Conservation (phyloP, 2,888 invertebrate genomes). For the Electrophaes corylata region DNA sequence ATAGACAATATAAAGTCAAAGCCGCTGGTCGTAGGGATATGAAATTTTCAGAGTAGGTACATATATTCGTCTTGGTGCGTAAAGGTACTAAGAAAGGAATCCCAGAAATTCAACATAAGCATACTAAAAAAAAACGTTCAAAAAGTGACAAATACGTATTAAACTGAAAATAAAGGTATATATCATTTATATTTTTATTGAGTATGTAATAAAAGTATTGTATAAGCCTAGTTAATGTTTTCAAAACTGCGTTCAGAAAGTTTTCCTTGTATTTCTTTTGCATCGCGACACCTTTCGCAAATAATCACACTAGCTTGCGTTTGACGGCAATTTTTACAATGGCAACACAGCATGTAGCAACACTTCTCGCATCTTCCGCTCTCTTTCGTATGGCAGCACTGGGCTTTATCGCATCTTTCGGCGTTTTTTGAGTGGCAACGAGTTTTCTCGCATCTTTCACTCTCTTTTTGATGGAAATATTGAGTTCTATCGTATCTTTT, state of each 20-base stretch:
- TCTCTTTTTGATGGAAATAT: conserved; percentile 43
- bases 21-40: too few relatives aligned
- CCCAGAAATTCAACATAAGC: too few relatives aligned
- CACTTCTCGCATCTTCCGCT: conserved; percentile 51
- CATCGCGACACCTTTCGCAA: conserved; percentile 50
- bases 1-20: too few relatives aligned
- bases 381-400: conserved; percentile 45
- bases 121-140: not conserved
- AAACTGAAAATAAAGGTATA: conserved; percentile 2
- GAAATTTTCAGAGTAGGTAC: too few relatives aligned
- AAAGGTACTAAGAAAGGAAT: too few relatives aligned
- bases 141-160: not conserved
- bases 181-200: too few relatives aligned
- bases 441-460: not conserved
- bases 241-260: conserved; percentile 24
- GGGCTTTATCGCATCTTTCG: conserved; percentile 43
- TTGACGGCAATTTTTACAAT: conserved; percentile 46
- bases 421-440: conserved; percentile 43
- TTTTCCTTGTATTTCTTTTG: conserved; percentile 33
- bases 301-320: conserved; percentile 38
- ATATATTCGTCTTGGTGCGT: too few relatives aligned
- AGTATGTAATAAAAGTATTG: too few relatives aligned
- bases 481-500: conserved; percentile 37
- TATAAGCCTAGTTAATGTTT: conserved; percentile 39
- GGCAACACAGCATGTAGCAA: conserved; percentile 56